Evolutionary conservation across 2,797 vertebrate genomes (phyloP).

Genomic region (Anniella stebbinsi): DNA sequence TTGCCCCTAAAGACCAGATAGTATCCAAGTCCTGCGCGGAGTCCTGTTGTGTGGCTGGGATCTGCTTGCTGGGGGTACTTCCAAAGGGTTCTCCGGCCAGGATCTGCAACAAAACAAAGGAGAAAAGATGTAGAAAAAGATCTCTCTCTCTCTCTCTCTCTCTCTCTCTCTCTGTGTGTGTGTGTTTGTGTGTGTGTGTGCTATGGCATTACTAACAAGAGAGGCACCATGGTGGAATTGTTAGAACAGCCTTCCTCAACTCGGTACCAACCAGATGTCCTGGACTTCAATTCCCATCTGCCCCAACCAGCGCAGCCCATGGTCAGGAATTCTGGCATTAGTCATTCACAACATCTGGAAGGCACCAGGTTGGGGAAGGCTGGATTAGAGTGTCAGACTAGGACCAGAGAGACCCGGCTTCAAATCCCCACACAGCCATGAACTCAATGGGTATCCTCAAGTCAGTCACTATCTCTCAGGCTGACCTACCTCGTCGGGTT

Average conservation of each 20-base stretch:
- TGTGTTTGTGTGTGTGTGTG: too few species aligned
- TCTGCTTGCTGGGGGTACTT: conserved; percentile 92
- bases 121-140: background rate
- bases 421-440: background rate
- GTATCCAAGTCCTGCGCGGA: conserved; percentile 97
- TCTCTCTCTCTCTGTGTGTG: too few species aligned
- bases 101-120: conserved; percentile 80
- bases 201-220: background rate
- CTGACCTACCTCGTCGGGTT: background rate
- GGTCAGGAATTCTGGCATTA: too few species aligned
- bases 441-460: background rate
- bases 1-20: conserved; percentile 98
- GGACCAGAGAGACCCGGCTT: background rate
- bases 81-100: conserved; percentile 93
- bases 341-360: too few species aligned
- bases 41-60: conserved; percentile 86
- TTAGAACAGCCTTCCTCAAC: too few species aligned
- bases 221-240: too few species aligned
- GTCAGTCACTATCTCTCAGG: background rate
- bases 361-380: too few species aligned
- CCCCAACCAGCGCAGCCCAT: too few species aligned
- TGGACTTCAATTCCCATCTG: too few species aligned
- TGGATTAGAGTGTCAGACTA: background rate
- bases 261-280: too few species aligned
- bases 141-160: too few species aligned